Conservation (phyloP, 1,140 invertebrate species). For the Aphidius gifuensis region DNA sequence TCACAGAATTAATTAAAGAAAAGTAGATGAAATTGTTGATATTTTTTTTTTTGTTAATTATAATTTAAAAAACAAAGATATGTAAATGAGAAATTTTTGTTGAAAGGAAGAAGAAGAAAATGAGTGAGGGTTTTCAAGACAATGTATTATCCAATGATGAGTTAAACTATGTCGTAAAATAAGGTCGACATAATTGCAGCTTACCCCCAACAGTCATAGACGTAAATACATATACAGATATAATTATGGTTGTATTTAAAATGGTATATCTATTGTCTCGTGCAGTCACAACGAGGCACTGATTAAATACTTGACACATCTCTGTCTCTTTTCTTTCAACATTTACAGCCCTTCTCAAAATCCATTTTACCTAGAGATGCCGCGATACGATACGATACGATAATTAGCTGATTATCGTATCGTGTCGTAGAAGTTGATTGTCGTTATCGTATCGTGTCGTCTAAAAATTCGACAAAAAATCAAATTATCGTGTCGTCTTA, state of each 20-base stretch:
- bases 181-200: constrained; percentile 41
- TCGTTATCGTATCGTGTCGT: too few species aligned
- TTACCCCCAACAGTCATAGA: constrained; percentile 24
- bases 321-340: constrained; percentile 30
- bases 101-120: too few species aligned
- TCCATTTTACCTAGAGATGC: neutral
- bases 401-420: too few species aligned
- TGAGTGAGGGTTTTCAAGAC: neutral
- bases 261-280: constrained; percentile 44
- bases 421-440: too few species aligned
- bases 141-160: neutral
- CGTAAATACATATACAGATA: neutral
- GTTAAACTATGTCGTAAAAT: constrained; percentile 28
- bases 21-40: too few species aligned
- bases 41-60: too few species aligned
- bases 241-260: constrained; percentile 34
- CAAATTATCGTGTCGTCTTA: too few species aligned
- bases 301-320: constrained; percentile 56
- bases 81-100: too few species aligned
- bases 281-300: constrained; percentile 43
- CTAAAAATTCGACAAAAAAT: too few species aligned
- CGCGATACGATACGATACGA: too few species aligned
- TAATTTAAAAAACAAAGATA: too few species aligned
- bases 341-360: constrained; percentile 8
- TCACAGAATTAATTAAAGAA: too few species aligned